Evolutionary conservation across 2,113 vertebrate genomes (phyloP), one percentile per base, ranked within the genome.

Genomic region (Chroicocephalus ridibundus): DNA sequence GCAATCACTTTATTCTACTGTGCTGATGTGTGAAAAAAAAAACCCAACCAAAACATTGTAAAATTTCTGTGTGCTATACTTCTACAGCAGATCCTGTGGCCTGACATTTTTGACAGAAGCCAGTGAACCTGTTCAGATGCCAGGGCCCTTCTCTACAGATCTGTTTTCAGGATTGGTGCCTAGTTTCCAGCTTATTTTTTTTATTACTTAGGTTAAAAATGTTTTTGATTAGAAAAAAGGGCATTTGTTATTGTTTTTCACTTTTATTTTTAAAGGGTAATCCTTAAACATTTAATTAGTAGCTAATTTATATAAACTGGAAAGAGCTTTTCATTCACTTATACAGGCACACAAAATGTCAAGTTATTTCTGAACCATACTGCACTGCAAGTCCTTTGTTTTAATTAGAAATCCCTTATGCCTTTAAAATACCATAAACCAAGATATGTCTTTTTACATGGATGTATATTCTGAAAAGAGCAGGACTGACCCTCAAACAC

Each of bases 251-350:
- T 38, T 76, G 44, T 38, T 90, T 86, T 88, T 51, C 42, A 44
- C 31, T 47, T 72, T 82, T 61, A 31, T 91, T 93, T 92, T 93
- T 90, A 83, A 81, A 96, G 51, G 15, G 55, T 44, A 60, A 11
- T 44, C 34, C 36, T 78, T 90, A 94, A 92, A 88, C 90, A 88
- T 86, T 83, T 88, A 87, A 93, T 80, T 57, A 76, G 54, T 31
- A 58, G 51, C 34, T 71, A 54, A 83, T 89, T 93, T 52, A 71
- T 64, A 84, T 75, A 84, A 82, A 78, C 38, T 58, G 60, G 40
- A 70, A 94, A 86, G 25, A 86, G 55, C 71, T 93, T 93, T 96
- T 90, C 8, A 65, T 90, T 86, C 68, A 93, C 12, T 6, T 81
- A 68, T 32, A 82, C 11, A 70, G 40, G 76, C 29, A 49, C 12